These are phyloP conservation scores for Oceanodroma tethys DNA, from an alignment of 2,113 vertebrate genomes.

Conservation along the genomic window DNA sequence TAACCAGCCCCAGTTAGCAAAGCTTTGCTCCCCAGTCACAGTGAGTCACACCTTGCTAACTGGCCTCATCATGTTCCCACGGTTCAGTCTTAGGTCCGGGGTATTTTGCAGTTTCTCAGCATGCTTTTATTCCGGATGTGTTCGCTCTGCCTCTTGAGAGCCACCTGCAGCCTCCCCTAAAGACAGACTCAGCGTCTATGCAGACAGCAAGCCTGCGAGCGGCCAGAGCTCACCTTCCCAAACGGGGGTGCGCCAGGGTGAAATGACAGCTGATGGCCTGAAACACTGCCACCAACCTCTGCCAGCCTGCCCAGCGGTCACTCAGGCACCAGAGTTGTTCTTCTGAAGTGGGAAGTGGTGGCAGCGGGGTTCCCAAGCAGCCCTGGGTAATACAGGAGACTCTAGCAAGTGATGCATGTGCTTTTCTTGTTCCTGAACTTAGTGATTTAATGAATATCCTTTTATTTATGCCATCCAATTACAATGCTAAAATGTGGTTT, in stretches of 20 bases:
- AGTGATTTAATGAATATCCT: neutral
- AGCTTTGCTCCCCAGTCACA: neutral
- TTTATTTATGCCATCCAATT: neutral
- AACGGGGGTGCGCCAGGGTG: neutral
- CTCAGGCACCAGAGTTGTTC: neutral
- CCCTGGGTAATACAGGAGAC: neutral
- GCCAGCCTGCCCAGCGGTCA: neutral
- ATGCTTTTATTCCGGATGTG: neutral
- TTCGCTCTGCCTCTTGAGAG: neutral
- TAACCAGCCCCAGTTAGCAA: neutral
- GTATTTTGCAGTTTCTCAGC: neutral
- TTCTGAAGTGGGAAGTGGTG: neutral
- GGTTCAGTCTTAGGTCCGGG: rapidly evolving
- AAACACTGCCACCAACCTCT: neutral
- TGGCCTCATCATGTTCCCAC: neutral
- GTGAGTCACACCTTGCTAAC: neutral
- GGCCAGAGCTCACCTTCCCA: neutral
- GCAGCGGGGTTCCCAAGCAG: neutral
- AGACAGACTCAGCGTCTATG: neutral
- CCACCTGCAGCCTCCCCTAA: neutral
- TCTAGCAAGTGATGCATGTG: neutral
- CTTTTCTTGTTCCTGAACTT: neutral
- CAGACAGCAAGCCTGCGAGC: neutral
- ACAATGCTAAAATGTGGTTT: neutral
- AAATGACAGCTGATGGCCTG: neutral